Base-by-base conservation (phyloP, 2,888 invertebrate species). In the Dicycla oo region DNA sequence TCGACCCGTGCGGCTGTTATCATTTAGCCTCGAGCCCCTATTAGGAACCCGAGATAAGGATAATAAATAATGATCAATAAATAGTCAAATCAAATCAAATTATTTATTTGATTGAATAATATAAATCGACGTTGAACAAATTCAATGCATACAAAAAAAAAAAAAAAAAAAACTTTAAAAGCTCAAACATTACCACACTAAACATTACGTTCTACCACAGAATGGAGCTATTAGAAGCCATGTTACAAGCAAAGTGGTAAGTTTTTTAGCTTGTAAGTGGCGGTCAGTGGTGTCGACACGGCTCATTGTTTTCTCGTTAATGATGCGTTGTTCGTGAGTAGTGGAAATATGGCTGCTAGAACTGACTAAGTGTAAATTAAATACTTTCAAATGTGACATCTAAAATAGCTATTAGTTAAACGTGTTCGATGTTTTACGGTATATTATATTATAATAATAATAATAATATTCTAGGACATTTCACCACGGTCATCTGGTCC, bases 231-330 rank as follows among this genome's bases (percentile, higher is more conserved):
- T 62, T 54, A 77, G 23, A 62, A 43, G 34, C 20, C 62, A 43
- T 30, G 73, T 67, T 38, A 49, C 53, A 30, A 69, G 40, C 61
- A 45, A 69, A 74, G 64, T 69, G 74, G 64, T 73, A 65, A 81
- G 78, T 79, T 77, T 72, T 77, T 81, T 65, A 81, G 65, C 62
- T 70, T 57, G 63, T 78, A 83, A 83, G 75, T 78, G 67, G 73
- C 30, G 75, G 81, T 61, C 78, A 78, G 75, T 65, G 26, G 74
- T 70, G 84, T 71, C 64, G 79, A 79, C 79, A 75, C 56, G 43
- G 53, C 64, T 79, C 83, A 85, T 87, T 89, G 86, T 90, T 88
- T 88, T 78, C 86, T 87, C 86, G 83, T 88, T 90, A 85, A 85
- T 82, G 83, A 84, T 74, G 76, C 81, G 75, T 74, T 81, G 75